Base-by-base conservation (phyloP, 2,113 vertebrate species). In the Pteruthius melanotis region DNA sequence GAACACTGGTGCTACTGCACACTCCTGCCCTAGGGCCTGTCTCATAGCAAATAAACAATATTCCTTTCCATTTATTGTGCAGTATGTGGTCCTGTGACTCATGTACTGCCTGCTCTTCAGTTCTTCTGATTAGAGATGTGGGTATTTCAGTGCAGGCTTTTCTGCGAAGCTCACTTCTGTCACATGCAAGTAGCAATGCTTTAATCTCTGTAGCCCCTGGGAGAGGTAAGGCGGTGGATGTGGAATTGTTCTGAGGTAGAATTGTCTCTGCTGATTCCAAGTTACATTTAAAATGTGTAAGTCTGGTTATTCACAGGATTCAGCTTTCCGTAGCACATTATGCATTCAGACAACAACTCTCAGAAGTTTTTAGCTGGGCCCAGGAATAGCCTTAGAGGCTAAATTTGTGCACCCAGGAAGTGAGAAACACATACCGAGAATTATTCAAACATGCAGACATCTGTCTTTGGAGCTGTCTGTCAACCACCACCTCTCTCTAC, bases 321-420 rank as follows among this genome's bases (percentile, higher is more conserved):
- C 82, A 90, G 45, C 45, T 80, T 85, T 59, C 45, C 0, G 0
- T 59, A 66, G 35, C 42, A 90, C 66, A 76, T 91, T 79, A 65
- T 45, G 24, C 42, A 87, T 87, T 87, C 83, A 78, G 52, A 78
- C 8, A 92, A 63, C 53, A 94, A 59, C 30, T 61, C 60, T 78
- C 10, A 54, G 56, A 87, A 84, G 5, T 79, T 92, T 93, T 92
- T 24, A 50, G 4, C 9, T 91, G 66, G 18, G 84, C 19, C 49
- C 63, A 87, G 54, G 57, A 95, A 83, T 87, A 95, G 65, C 33
- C 23, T 87, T 49, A 61, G 70, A 91, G 54, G 57, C 74, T 96
- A 94, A 90, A 93, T 94, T 80, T 95, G 93, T 93, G n/a, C 82
- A 70, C 42, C 31, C 74, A 93, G 81, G 82, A 95, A 95, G 59